Conservation (phyloP, 2,797 vertebrate genomes). For the Morelia viridis region DNA sequence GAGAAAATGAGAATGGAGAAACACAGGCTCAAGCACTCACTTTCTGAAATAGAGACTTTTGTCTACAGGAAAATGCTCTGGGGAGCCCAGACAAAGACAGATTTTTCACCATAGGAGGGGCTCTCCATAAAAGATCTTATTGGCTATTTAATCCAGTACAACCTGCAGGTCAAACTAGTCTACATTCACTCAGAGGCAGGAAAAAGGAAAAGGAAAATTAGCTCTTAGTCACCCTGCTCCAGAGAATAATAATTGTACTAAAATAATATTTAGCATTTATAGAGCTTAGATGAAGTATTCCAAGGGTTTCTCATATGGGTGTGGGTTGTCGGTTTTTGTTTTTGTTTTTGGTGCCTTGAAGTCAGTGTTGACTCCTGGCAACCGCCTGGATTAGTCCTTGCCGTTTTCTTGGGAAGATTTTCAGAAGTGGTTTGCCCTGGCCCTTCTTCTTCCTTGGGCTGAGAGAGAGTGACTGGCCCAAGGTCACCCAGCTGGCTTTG, state of each 20-base stretch:
- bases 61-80: neutral
- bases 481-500: neutral
- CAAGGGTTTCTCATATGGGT: neutral
- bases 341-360: no score
- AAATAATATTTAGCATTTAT: neutral
- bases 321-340: no score
- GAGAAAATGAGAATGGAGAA: neutral
- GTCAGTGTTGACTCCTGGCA: no score
- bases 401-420: no score
- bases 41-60: slow-evolving; percentile 11
- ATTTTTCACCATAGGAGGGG: neutral
- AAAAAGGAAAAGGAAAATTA: neutral
- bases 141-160: slow-evolving; percentile 5
- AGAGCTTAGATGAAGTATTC: neutral
- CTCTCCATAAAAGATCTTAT: neutral
- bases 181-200: neutral
- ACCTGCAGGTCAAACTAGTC: neutral
- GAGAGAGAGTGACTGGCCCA: no score
- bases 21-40: accelerated
- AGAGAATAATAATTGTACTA: neutral
- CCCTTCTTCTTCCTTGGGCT: no score
- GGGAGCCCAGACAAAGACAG: slow-evolving; percentile 5
- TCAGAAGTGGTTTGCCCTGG: no score
- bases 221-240: neutral
- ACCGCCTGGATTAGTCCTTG: no score